phyloP scores from a whole-genome alignment of 1,140 invertebrate genomes.

The Periplaneta americana region DNA sequence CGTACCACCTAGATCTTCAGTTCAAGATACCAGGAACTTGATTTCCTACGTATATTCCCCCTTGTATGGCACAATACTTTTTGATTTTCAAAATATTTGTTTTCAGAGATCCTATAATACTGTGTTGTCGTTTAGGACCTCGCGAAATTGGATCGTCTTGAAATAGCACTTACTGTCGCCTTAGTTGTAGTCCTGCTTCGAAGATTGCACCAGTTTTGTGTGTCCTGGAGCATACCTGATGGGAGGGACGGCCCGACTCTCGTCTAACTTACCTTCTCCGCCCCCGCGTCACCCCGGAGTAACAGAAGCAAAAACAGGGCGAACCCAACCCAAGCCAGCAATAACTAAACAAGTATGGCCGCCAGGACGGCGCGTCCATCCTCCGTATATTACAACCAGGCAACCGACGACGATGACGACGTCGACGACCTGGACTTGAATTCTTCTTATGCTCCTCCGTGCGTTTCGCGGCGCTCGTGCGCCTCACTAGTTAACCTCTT shows the following conservation, averaged over 20 bases:
- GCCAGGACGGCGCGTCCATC: neutral
- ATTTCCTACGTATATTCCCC: no score
- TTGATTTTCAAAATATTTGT: no score
- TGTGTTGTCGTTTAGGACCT: no score
- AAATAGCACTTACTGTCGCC: no score
- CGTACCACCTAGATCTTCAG: no score
- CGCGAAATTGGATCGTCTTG: no score
- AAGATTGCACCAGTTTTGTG: neutral
- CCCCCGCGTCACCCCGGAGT: neutral
- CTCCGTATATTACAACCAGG: neutral
- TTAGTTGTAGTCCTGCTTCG: no score
- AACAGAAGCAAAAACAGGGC: neutral
- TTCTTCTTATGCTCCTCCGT: neutral
- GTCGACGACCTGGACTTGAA: neutral
- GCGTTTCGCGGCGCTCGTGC: neutral
- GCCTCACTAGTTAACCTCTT: no score
- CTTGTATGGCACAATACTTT: no score
- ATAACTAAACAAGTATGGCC: neutral
- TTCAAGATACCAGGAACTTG: no score
- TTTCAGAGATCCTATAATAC: no score
- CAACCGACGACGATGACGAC: no score
- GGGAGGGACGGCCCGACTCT: neutral
- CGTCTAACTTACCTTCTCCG: neutral
- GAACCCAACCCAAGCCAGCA: neutral
- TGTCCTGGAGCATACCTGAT: neutral